Conservation (phyloP, 2,888 invertebrate genomes). For the Pinctada fucata region DNA sequence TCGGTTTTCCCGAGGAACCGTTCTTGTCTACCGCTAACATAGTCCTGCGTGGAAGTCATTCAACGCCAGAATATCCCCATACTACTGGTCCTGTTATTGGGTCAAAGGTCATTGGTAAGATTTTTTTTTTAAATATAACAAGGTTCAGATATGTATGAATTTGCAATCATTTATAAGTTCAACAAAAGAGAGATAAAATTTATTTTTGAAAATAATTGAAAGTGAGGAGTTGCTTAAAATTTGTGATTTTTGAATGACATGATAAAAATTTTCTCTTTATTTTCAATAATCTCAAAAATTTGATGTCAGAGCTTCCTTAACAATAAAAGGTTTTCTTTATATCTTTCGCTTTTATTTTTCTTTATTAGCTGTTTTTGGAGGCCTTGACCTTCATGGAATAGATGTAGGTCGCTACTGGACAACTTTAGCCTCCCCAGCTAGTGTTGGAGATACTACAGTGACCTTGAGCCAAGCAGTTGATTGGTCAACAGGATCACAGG, state of each 20-base stretch:
- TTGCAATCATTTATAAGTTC: too few species aligned
- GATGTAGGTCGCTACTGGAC: constrained; percentile 60
- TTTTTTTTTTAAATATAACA: not conserved
- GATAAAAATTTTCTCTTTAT: too few species aligned
- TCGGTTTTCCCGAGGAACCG: constrained; percentile 52
- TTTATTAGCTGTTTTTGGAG: constrained; percentile 64
- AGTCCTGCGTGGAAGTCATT: constrained; percentile 44
- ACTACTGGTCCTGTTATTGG: constrained; percentile 45
- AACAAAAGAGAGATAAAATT: too few species aligned
- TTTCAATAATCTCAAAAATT: too few species aligned
- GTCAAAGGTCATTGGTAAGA: constrained; percentile 55
- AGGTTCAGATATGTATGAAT: too few species aligned
- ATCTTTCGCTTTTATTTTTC: too few species aligned
- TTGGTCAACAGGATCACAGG: constrained; percentile 62
- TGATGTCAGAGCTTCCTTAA: too few species aligned
- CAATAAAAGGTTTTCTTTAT: too few species aligned
- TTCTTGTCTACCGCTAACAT: constrained; percentile 45
- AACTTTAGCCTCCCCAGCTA: constrained; percentile 51
- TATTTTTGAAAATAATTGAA: too few species aligned
- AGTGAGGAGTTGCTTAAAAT: too few species aligned
- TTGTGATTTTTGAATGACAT: too few species aligned
- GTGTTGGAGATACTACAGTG: constrained; percentile 51
- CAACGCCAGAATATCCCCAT: constrained; percentile 34
- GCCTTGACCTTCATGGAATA: constrained; percentile 67
- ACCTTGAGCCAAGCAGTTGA: constrained; percentile 55